Evolutionary conservation across 2,888 invertebrate genomes (phyloP), one percentile per base, ranked within the genome.

Genomic region (Hyppa rectilinea): DNA sequence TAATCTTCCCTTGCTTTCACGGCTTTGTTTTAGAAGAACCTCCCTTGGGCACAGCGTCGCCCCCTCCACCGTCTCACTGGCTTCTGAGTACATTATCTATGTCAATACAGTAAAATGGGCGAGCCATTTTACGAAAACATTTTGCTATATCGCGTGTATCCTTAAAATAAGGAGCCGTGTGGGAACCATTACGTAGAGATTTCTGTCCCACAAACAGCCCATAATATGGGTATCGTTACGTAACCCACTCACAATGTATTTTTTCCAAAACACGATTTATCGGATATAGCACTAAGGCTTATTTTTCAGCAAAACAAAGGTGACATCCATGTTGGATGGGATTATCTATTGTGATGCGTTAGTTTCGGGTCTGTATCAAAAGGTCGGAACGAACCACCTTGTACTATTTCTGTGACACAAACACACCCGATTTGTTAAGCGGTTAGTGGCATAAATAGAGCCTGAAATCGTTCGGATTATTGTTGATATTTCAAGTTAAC

Each of bases 81-180:
- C 89, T 90, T 83, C 69, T 79, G 74, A 88, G 91, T 91, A 92
- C 91, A 95, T 94, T 94, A 94, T 95, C 94, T 93, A 86, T 92
- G 93, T 93, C 95, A 94, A 95, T 94, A 93, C 92, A 89, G 89
- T 83, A 88, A 91, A 90, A 92, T 88, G 91, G 87, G 88, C 87
- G 89, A 90, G 88, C 90, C 93, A 91, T 93, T 95, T 93, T 92
- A 91, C 88, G 93, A 91, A 93, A 94, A 92, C 92, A 94, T 95
- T 93, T 91, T 90, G 89, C 89, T 92, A 90, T 92, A 95, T 94
- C 91, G 92, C 91, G 88, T 92, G 93, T 93, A 92, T 92, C 90
- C 92, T 93, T 92, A 90, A 91, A 91, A 90, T 92, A 92, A 93
- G 89, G 89, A 89, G 87, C 88, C 92, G 82, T 92, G 87, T 87